These are phyloP conservation scores for Setipinna tenuifilis DNA, from an alignment of 2,797 vertebrate genomes.

Conservation along the genomic window DNA sequence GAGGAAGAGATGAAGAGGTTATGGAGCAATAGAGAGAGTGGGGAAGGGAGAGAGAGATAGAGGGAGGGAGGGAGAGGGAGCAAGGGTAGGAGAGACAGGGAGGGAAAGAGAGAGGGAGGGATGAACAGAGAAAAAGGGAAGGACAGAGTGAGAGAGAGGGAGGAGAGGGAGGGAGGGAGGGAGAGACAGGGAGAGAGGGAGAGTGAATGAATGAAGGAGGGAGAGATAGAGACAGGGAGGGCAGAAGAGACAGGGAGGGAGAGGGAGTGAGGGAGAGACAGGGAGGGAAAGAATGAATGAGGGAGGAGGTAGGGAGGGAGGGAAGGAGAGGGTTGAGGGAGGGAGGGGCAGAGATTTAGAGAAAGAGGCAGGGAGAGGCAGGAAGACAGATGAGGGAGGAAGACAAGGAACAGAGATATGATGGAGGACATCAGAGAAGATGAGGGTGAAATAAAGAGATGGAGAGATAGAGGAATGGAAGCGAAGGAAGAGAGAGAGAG, in stretches of 20 bases:
- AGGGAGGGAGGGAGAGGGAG: background rate
- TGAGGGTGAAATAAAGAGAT: background rate
- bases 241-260: background rate
- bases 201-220: background rate
- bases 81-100: conserved; percentile 25
- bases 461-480: background rate
- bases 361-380: conserved; percentile 27
- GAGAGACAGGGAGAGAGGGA: background rate
- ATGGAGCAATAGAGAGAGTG: background rate
- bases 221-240: background rate
- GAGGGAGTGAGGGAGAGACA: background rate
- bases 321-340: background rate
- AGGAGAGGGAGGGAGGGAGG: background rate
- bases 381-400: background rate
- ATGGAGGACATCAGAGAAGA: background rate
- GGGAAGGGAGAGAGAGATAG: background rate
- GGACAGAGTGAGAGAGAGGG: background rate
- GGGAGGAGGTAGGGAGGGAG: background rate
- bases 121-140: background rate
- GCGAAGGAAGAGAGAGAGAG: background rate
- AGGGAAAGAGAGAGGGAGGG: background rate
- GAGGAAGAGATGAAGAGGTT: background rate
- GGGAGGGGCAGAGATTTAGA: conserved; percentile 2
- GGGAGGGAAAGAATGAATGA: background rate
- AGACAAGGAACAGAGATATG: background rate